Evolutionary conservation across 2,888 invertebrate species (phyloP).

Genomic region (Monochamus alternatus): DNA sequence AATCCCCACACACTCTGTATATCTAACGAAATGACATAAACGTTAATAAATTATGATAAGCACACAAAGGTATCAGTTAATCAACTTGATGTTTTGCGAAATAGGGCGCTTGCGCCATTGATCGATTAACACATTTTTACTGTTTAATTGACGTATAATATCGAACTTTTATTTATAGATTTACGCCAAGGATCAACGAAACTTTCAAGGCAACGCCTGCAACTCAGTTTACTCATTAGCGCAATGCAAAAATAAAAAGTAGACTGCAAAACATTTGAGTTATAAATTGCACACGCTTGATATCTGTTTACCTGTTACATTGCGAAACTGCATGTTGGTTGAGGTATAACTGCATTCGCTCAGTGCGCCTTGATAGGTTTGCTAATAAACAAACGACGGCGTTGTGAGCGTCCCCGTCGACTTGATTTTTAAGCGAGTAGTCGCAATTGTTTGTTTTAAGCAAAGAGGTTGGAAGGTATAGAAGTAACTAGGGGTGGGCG

Average conservation of each 20-base stretch:
- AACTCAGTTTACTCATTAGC: background rate
- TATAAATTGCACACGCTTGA: background rate
- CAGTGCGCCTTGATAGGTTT: too few relatives aligned
- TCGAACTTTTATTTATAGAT: constrained; percentile 31
- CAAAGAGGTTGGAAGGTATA: too few relatives aligned
- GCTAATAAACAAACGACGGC: too few relatives aligned
- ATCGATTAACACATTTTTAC: constrained; percentile 23
- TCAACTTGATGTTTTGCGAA: background rate
- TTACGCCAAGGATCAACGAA: constrained; percentile 27
- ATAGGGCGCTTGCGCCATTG: too few relatives aligned
- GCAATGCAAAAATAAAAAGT: background rate
- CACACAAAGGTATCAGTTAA: constrained; percentile 1
- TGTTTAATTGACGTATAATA: constrained; percentile 29
- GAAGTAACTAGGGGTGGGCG: too few relatives aligned
- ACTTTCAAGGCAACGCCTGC: constrained; percentile 28
- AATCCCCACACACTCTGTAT: too few relatives aligned
- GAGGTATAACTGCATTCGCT: too few relatives aligned
- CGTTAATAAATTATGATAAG: background rate
- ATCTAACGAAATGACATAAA: too few relatives aligned
- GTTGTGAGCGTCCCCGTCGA: too few relatives aligned
- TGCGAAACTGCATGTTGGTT: background rate
- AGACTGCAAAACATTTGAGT: background rate
- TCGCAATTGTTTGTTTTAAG: too few relatives aligned
- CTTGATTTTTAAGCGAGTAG: background rate
- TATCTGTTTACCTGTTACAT: background rate